Base-by-base conservation (phyloP, 2,113 vertebrate genomes). In the Lepidothrix coronata region DNA sequence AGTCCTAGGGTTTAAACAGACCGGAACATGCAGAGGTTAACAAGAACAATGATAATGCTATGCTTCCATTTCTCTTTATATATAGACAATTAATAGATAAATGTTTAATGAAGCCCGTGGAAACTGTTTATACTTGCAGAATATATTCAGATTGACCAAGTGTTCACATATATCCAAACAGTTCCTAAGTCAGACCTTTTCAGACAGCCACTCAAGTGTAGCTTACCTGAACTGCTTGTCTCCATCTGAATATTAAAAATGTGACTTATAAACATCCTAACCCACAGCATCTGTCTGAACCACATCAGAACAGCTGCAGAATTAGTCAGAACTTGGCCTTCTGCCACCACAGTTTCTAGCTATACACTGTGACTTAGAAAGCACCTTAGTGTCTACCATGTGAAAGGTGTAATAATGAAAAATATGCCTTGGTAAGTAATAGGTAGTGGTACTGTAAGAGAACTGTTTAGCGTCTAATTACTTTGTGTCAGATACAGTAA, bases 301-400 rank as follows among this genome's bases (percentile, higher is more conserved):
- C 78, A 79, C 65, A 89, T 93, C 67, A 85, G 88, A 97, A 88
- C 95, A 97, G 89, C 95, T 97, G 97, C 73, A 97, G 88, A 95
- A 88, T 94, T 93, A 86, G 73, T 94, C 80, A 94, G 88, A 91
- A 86, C 44, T 94, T 97, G 93, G 95, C 90, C 82, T 91, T 93
- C 93, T 96, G 93, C 94, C 95, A 85, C 41, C 11, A 28, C 54
- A 80, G 27, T 83, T 92, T 95, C 94, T 96, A 89, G 73, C 55
- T 67, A 12, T 35, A 35, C 57, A 23, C 37, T 67, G 55, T 78
- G 93, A 80, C 75, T 88, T 94, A 71, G n/a, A 93, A 77, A 80
- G 63, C 95, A 94, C 80, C 79, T 95, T 79, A 78, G 35, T 66
- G 61, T 81, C 67, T 90, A 27, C 48, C 2, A 8, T n/a, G 35